These are phyloP conservation scores for Drosophila athabasca DNA, from an alignment of 1,140 invertebrate genomes.

Conservation along the genomic window DNA sequence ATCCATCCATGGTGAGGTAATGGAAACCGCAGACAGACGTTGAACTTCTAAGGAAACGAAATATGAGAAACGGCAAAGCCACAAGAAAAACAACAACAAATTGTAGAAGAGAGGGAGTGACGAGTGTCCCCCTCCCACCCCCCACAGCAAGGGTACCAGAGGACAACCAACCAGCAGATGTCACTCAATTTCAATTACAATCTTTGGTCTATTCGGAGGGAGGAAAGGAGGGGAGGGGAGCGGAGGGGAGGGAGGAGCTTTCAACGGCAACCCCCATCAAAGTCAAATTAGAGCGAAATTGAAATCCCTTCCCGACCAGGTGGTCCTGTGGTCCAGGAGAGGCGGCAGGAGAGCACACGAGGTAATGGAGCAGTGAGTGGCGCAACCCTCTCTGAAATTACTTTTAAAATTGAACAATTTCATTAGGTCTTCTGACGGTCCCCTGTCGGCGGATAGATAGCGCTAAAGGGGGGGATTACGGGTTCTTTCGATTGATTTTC, in stretches of 20 bases:
- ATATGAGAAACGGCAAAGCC: conserved; percentile 21
- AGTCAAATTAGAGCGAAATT: conserved; percentile 29
- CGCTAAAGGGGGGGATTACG: neutral
- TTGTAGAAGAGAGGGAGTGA: neutral
- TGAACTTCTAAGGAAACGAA: conserved; percentile 54
- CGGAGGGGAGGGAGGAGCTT: neutral
- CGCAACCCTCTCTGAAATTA: conserved; percentile 7
- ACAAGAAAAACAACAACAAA: conserved; percentile 10
- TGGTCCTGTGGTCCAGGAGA: conserved; percentile 7
- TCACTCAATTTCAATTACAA: conserved; percentile 65
- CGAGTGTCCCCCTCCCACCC: neutral
- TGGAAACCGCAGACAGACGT: conserved; percentile 51
- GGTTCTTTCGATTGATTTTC: conserved; percentile 62
- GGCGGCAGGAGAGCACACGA: no score
- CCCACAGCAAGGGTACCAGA: neutral
- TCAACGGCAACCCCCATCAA: conserved; percentile 54
- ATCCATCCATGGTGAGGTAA: conserved; percentile 27
- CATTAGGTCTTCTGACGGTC: no score
- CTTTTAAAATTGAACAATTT: conserved; percentile 37
- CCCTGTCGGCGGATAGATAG: neutral
- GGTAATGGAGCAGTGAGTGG: neutral
- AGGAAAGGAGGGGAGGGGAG: no score
- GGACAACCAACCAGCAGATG: conserved; percentile 21
- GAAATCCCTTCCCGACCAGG: conserved; percentile 11
- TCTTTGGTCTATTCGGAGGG: no score